These are phyloP conservation scores for Aldrovandia affinis DNA, from an alignment of 2,797 vertebrate species.

Conservation along the genomic window DNA sequence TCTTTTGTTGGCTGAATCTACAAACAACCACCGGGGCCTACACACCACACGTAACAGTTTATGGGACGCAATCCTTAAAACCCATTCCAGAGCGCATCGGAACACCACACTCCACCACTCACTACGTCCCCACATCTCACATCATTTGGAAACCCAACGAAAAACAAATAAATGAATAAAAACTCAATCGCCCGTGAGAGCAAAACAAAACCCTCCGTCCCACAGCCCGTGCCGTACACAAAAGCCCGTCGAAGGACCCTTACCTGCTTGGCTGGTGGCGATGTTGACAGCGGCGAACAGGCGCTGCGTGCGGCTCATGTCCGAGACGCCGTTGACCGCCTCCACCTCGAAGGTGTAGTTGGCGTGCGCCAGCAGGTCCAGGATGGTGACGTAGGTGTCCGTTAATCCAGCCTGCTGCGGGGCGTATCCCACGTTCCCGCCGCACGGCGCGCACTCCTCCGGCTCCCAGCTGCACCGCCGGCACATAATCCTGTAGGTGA, in stretches of 20 bases:
- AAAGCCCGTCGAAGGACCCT: constrained; percentile 45
- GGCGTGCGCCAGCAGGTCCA: constrained; percentile 94
- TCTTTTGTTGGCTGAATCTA: background rate
- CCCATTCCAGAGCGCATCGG: background rate
- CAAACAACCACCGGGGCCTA: background rate
- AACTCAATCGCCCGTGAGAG: too few relatives aligned
- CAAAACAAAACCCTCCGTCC: background rate
- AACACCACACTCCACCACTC: background rate
- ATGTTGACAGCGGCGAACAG: constrained; percentile 95
- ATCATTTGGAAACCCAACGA: constrained; percentile 19
- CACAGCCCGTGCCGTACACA: background rate
- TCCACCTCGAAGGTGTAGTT: constrained; percentile 99
- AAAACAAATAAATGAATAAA: constrained; percentile 1
- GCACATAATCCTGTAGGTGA: constrained; percentile 92
- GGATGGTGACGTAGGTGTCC: constrained; percentile 89
- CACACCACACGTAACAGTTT: background rate
- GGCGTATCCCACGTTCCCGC: constrained; percentile 88
- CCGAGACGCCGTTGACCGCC: constrained; percentile 96
- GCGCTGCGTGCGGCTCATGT: constrained; percentile 93
- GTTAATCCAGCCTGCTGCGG: constrained; percentile 91
- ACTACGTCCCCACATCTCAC: background rate
- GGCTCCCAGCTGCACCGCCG: constrained; percentile 96
- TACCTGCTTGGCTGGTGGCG: constrained; percentile 97
- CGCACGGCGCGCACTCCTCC: constrained; percentile 91
- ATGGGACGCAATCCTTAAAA: constrained; percentile 2